Conservation (phyloP, 2,113 vertebrate species). For the Pelmatolapia mariae region DNA sequence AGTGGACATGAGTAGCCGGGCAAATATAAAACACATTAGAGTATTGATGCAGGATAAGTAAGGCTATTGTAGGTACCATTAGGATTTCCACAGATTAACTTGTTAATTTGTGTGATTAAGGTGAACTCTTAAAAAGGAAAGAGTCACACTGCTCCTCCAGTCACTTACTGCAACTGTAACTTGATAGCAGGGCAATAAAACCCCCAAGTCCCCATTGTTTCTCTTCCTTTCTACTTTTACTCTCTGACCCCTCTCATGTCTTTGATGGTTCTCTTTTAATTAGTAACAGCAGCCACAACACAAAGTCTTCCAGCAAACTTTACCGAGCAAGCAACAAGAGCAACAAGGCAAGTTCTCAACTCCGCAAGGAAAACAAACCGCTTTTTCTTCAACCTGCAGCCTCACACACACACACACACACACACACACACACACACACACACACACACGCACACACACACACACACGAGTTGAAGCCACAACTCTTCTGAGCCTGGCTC, state of each 20-base stretch:
- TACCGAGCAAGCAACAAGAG: neutral
- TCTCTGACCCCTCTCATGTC: neutral
- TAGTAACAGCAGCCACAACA: neutral
- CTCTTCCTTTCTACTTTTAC: neutral
- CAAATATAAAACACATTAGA: conserved; percentile 42
- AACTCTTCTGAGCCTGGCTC: neutral
- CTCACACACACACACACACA: neutral
- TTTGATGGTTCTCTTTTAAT: neutral
- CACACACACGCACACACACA: neutral
- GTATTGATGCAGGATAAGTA: conserved; percentile 47
- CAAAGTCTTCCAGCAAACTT: neutral
- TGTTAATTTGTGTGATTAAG: neutral
- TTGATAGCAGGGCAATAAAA: neutral
- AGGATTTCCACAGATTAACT: neutral
- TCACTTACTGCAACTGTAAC: neutral
- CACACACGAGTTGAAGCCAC: neutral
- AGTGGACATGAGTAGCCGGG: conserved; percentile 40
- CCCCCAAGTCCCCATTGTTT: neutral
- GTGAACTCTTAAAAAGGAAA: neutral
- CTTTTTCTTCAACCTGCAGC: neutral
- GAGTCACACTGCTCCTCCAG: neutral
- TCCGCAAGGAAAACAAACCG: neutral
- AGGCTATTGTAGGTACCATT: conserved; percentile 20
- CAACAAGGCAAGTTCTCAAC: neutral
- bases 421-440: neutral